Base-by-base conservation (phyloP, 2,888 invertebrate species). In the Biston stratarius region DNA sequence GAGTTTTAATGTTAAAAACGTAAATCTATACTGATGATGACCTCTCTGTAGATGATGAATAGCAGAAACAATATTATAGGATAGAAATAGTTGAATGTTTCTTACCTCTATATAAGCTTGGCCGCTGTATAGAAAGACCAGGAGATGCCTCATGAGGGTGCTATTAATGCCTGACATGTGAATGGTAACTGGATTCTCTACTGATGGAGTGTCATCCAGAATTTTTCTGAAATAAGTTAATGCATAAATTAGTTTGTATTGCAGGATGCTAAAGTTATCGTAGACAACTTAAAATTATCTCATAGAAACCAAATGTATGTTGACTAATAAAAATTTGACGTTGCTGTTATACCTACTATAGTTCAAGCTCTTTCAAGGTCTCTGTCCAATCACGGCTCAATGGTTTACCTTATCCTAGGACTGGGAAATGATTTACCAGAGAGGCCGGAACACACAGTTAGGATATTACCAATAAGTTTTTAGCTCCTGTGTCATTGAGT, bases 51-150 rank as follows among this genome's bases (percentile, higher is more conserved):
- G 33, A 33, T 49, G 6, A 64, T 42, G 34, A 49, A 56, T 15
- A 24, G 3, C 38, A 38, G 38, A n/a, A n/a, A n/a, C n/a, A n/a
- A 2, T 24, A 24, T 2, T 0, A 38, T 38, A 38, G 38, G 8
- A 38, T 24, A 8, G 40, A 48, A 57, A 36, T 40, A 51, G 33
- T 40, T 53, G 24, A 68, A 77, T 77, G 6, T 48, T 24, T 5
- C 90, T 89, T 85, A 97, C 97, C 94, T 96, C 96, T 77, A 97
- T 96, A 78, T 96, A 96, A 73, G 97, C 97, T 92, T 97, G 97
- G 67, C 97, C 97, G 78, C 97, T 97, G 88, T 98, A 98, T 64
- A 97, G 91, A 87, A 97, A 97, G 83, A 97, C 96, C 81, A 98
- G 95, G 79, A 97, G 95, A 89, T 97, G 97, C 88, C 96, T 96